Conservation (phyloP, 2,888 invertebrate genomes). For the Quadriops clusia region DNA sequence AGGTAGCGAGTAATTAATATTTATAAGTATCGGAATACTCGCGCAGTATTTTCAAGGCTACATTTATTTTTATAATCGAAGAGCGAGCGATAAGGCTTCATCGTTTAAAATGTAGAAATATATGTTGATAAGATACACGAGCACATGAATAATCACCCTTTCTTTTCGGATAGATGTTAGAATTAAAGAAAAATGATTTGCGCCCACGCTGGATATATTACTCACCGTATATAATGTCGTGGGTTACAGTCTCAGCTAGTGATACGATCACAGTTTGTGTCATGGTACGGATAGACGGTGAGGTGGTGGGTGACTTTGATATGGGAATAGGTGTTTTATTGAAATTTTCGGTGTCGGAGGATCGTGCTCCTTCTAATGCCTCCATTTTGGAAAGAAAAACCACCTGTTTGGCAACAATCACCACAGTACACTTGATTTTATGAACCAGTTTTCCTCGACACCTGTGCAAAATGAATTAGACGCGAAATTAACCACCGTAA, state of each 20-base stretch:
- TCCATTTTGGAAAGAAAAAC: no score
- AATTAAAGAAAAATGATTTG: conserved; percentile 1
- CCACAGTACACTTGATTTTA: no score
- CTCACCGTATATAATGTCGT: conserved; percentile 46
- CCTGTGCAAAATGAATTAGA: no score
- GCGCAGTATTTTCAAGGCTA: not conserved
- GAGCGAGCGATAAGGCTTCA: no score
- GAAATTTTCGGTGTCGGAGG: conserved; percentile 24
- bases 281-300: conserved; percentile 34
- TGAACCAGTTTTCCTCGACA: no score
- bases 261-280: conserved; percentile 36
- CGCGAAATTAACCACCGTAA: no score
- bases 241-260: conserved; percentile 41
- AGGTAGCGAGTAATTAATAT: conserved; percentile 2
- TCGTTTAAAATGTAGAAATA: no score
- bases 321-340: conserved; percentile 34
- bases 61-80: conserved; percentile 4
- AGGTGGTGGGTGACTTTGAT: conserved; percentile 31
- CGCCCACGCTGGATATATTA: conserved; percentile 16
- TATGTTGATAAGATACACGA: no score
- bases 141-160: no score
- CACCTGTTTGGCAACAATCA: no score
- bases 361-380: not conserved
- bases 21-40: conserved; percentile 1
- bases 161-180: not conserved